Percentiles rank a stretch among this genome's conserved stretches.
phyloP scores from a whole-genome alignment of 2,888 invertebrate genomes.

The Lasioglossum marginatum region DNA sequence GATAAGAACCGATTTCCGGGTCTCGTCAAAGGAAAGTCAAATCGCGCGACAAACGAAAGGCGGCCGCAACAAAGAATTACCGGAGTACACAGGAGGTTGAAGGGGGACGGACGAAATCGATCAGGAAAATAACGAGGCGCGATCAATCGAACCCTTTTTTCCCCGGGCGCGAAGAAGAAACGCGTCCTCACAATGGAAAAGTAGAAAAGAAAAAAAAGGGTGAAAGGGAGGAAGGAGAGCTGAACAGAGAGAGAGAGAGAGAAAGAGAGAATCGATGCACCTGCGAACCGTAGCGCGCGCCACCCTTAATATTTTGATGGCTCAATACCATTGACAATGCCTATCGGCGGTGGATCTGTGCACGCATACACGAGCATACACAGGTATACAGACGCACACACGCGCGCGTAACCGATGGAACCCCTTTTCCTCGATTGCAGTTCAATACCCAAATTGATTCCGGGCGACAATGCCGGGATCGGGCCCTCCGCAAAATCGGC shows the following conservation, averaged over 20 bases:
- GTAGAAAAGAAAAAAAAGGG: slow-evolving; percentile 10
- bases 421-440: slow-evolving; percentile 80
- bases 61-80: not conserved
- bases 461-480: slow-evolving; percentile 69
- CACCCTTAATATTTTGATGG: slow-evolving; percentile 83
- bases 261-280: slow-evolving; percentile 63
- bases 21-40: slow-evolving; percentile 27
- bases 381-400: not conserved
- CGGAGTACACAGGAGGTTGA: not conserved
- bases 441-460: slow-evolving; percentile 83
- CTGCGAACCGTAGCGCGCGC: slow-evolving; percentile 58
- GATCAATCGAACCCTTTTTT: slow-evolving; percentile 67
- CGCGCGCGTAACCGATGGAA: slow-evolving; percentile 42
- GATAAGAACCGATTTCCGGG: not conserved
- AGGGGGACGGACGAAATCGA: slow-evolving; percentile 58
- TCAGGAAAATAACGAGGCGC: slow-evolving; percentile 66
- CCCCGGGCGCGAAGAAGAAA: slow-evolving; percentile 60
- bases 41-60: not conserved
- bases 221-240: not conserved
- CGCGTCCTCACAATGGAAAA: slow-evolving; percentile 63
- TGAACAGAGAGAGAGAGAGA: not conserved
- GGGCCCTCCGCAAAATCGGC: slow-evolving; percentile 47
- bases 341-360: slow-evolving; percentile 74
- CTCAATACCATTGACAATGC: slow-evolving; percentile 82
- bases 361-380: slow-evolving; percentile 4